These are phyloP conservation scores for Tonatia bakeri DNA, from an alignment of 2,113 vertebrate species.

Conservation along the genomic window DNA sequence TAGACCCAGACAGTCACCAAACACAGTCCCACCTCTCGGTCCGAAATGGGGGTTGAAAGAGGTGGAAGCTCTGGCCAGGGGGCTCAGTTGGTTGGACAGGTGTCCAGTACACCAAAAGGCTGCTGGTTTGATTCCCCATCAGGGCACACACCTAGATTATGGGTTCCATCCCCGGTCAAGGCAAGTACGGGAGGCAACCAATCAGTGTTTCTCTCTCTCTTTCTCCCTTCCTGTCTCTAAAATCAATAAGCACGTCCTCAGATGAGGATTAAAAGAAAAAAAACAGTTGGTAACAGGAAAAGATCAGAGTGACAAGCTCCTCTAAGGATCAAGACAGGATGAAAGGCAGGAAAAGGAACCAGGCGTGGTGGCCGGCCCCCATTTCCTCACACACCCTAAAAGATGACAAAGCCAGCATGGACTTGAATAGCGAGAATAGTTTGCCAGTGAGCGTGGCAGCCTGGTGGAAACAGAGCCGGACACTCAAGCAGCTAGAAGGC, in stretches of 20 bases:
- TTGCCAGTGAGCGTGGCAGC: fast-evolving
- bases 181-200: not conserved
- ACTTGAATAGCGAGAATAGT: no score
- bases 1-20: no score
- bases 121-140: not conserved
- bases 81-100: not conserved
- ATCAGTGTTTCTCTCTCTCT: not conserved
- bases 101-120: not conserved
- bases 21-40: not conserved
- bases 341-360: not conserved
- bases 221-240: not conserved
- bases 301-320: not conserved
- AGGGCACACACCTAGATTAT: not conserved
- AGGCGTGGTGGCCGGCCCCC: fast-evolving
- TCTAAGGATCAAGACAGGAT: not conserved
- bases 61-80: not conserved
- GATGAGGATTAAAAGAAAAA: not conserved
- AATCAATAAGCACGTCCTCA: not conserved
- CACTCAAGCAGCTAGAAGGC: fast-evolving
- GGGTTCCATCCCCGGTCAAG: not conserved
- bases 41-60: not conserved
- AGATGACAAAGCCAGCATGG: not conserved
- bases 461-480: fast-evolving
- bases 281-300: not conserved
- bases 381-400: not conserved